Evolutionary conservation across 92 coral and sea anemone species (phyloP), one percentile per base, ranked within the genome.

Genomic region (Siderastrea radians): DNA sequence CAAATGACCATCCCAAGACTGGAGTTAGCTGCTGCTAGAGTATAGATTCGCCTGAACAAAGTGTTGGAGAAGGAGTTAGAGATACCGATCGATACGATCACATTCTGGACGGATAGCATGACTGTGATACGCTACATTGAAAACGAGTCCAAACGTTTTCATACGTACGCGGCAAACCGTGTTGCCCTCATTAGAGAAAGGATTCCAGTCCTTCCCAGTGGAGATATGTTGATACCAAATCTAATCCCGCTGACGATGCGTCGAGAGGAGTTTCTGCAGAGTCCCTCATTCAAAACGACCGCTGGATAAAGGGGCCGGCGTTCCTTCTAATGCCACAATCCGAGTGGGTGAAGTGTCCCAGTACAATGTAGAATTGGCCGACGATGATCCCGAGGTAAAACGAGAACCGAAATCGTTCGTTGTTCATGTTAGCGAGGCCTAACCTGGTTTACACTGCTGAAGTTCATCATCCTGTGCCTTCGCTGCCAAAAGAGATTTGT

Each of bases 311-410:
- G 66, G 92, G 88, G 61, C 88, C 92, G 19, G 83, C 59, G 15
- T 88, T 88, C 77, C 74, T 77, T 47, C 48, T 59, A 64, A 77
- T 63, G 50, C 50, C 68, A 7, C 74, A 76, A 8, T 49, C 60
- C 38, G 82, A 78, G 53, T 65, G 79, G 82, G 77, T 72, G 47
- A 57, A 49, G 10, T 71, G 47, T 17, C 57, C 68, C 58, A 62
- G 16, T 45, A 46, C 53, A 60, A 5, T 64, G 26, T 74, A 49
- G 61, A 52, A 48, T 53, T 49, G 58, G 11, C 72, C 50, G 87
- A 75, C 14, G 73, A 77, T 49, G 89, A 89, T 60, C 93, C 90
- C 3, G 93, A 89, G 58, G 80, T 89, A 10, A 83, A 83, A 68
- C 70, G 51, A 59, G 84, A 74, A 11, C 17, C 81, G 45, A 1